Conservation (phyloP, 2,797 vertebrate genomes). For the Tenualosa ilisha region DNA sequence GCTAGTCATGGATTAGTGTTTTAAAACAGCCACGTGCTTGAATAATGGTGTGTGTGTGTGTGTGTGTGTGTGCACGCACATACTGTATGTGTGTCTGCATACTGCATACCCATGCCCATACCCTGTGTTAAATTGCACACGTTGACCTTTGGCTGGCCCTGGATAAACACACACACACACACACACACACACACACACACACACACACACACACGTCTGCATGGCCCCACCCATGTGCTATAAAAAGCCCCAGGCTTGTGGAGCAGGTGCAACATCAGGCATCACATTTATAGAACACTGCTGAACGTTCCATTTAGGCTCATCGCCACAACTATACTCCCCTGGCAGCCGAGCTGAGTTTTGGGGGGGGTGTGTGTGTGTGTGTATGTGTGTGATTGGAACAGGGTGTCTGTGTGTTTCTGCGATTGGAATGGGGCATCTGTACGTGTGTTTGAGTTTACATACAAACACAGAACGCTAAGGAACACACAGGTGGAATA, state of each 20-base stretch:
- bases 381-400: background rate
- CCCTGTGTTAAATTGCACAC: background rate
- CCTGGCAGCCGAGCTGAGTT: background rate
- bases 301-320: constrained; percentile 65
- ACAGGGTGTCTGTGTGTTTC: constrained; percentile 24
- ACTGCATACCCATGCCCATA: too few relatives aligned
- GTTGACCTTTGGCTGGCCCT: background rate
- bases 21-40: too few relatives aligned
- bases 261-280: constrained; percentile 56
- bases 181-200: too few relatives aligned
- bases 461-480: too few relatives aligned
- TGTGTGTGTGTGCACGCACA: too few relatives aligned
- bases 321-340: background rate
- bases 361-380: constrained; percentile 13
- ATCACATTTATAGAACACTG: constrained; percentile 53
- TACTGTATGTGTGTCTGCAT: too few relatives aligned
- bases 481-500: too few relatives aligned
- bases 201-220: too few relatives aligned
- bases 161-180: too few relatives aligned
- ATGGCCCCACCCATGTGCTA: constrained; percentile 43
- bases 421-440: too few relatives aligned
- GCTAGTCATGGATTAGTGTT: too few relatives aligned
- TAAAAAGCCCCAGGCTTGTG: constrained; percentile 62
- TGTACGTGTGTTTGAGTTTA: background rate
- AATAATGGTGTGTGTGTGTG: too few relatives aligned